A percentile compares a stretch with the other conserved stretches of the same genome.
These are phyloP conservation scores for Zapornia atra DNA, from an alignment of 2,113 vertebrate genomes.

Conservation along the genomic window DNA sequence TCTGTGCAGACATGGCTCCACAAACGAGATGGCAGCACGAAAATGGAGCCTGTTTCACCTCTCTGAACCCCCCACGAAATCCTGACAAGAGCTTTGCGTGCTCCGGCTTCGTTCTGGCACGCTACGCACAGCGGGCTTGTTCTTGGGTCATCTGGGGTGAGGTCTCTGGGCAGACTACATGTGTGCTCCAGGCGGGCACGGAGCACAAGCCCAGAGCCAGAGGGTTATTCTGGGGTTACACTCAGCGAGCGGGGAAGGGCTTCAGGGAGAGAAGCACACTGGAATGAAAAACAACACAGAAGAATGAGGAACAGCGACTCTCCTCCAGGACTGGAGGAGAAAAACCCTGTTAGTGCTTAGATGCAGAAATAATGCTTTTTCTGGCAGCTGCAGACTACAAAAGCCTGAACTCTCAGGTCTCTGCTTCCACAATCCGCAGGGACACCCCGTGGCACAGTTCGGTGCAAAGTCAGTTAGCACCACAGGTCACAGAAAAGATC, in stretches of 20 bases:
- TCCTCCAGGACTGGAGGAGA: background rate
- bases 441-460: background rate
- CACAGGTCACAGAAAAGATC: background rate
- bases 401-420: background rate
- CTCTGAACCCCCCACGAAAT: background rate
- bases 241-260: accelerated
- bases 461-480: background rate
- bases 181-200: accelerated
- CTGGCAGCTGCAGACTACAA: constrained; percentile 17
- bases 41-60: background rate
- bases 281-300: background rate
- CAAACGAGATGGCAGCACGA: background rate
- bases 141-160: background rate
- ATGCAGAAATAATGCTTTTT: constrained; percentile 38
- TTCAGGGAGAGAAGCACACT: background rate
- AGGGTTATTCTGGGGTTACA: background rate
- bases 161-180: background rate
- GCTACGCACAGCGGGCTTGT: accelerated
- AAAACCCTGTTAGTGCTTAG: constrained; percentile 5
- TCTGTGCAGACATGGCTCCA: accelerated
- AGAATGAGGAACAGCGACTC: background rate
- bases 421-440: background rate
- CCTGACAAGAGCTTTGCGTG: background rate
- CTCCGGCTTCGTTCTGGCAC: background rate
- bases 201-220: background rate